phyloP scores from a whole-genome alignment of 2,888 invertebrate genomes.

The Drosophila neonasuta region DNA sequence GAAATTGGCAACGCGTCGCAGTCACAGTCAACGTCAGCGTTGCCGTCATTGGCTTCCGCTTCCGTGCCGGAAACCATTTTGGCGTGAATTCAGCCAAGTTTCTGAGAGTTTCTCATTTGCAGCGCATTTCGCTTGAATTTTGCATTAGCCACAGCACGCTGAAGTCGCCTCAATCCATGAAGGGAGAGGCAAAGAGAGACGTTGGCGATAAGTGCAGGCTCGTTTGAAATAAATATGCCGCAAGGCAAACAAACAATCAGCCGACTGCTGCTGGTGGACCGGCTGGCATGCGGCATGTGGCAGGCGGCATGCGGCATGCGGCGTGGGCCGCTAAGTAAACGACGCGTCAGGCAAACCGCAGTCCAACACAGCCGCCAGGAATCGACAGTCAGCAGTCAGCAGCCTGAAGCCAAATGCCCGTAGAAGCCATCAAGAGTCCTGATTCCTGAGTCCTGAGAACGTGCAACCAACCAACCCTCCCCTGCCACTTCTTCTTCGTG shows the following conservation, averaged over 20 bases:
- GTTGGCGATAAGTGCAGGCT: slow-evolving; percentile 70
- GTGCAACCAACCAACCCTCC: slow-evolving; percentile 1
- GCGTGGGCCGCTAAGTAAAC: slow-evolving; percentile 62
- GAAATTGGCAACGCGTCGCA: slow-evolving; percentile 14
- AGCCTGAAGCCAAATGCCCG: slow-evolving; percentile 7
- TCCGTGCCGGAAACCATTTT: slow-evolving; percentile 76
- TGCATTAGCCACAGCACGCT: slow-evolving; percentile 63
- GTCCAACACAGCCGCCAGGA: slow-evolving; percentile 43
- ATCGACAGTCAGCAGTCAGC: slow-evolving; percentile 9
- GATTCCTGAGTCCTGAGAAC: background rate
- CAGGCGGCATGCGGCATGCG: slow-evolving; percentile 10
- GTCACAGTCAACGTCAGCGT: slow-evolving; percentile 18
- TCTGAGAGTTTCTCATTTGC: slow-evolving; percentile 65
- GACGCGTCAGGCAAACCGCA: slow-evolving; percentile 67
- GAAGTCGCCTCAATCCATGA: slow-evolving; percentile 11
- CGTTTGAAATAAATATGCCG: slow-evolving; percentile 78
- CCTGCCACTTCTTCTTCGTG: background rate
- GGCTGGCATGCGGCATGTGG: slow-evolving; percentile 12
- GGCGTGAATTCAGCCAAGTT: slow-evolving; percentile 64
- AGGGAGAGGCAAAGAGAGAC: background rate
- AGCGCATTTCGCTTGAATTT: slow-evolving; percentile 71
- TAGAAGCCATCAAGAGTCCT: slow-evolving; percentile 29
- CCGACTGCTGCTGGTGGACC: slow-evolving; percentile 23
- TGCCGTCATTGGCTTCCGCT: slow-evolving; percentile 67
- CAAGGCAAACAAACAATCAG: slow-evolving; percentile 77